Percentiles rank a stretch among this genome's conserved stretches.
These are phyloP conservation scores for Polyploca ridens DNA, from an alignment of 2,888 invertebrate genomes.

Conservation along the genomic window DNA sequence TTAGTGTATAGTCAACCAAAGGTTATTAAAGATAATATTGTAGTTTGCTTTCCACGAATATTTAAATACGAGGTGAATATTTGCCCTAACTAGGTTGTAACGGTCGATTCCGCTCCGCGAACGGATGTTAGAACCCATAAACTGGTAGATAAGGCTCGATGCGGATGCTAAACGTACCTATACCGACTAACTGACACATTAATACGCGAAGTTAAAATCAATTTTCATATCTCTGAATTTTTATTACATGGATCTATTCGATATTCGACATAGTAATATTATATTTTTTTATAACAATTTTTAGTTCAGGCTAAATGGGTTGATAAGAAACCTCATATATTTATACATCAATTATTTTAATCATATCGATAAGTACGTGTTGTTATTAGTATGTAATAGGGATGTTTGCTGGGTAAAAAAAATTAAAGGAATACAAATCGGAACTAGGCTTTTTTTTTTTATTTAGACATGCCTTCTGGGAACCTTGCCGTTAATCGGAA, in stretches of 20 bases:
- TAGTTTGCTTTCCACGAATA: conserved; percentile 39
- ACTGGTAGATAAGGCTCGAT: conserved; percentile 58
- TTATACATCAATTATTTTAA: too few species aligned
- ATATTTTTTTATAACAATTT: too few species aligned
- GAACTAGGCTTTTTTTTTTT: too few species aligned
- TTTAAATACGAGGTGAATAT: conserved; percentile 62
- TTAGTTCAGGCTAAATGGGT: too few species aligned
- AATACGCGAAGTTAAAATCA: conserved; percentile 31
- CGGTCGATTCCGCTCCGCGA: conserved; percentile 55
- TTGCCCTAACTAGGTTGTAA: conserved; percentile 58
- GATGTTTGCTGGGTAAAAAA: too few species aligned
- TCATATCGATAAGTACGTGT: too few species aligned
- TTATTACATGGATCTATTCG: background rate
- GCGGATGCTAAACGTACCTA: conserved; percentile 37
- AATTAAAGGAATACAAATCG: too few species aligned
- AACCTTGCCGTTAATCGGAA: too few species aligned
- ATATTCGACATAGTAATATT: too few species aligned
- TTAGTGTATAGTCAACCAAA: conserved; percentile 4
- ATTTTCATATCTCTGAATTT: conserved; percentile 25
- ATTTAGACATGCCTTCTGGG: too few species aligned
- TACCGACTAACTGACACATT: conserved; percentile 38
- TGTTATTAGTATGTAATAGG: too few species aligned
- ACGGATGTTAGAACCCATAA: conserved; percentile 64
- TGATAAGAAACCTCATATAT: too few species aligned
- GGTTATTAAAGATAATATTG: conserved; percentile 14